These are phyloP conservation scores for Magallana nippona DNA, from an alignment of 2,888 invertebrate genomes.

Conservation along the genomic window DNA sequence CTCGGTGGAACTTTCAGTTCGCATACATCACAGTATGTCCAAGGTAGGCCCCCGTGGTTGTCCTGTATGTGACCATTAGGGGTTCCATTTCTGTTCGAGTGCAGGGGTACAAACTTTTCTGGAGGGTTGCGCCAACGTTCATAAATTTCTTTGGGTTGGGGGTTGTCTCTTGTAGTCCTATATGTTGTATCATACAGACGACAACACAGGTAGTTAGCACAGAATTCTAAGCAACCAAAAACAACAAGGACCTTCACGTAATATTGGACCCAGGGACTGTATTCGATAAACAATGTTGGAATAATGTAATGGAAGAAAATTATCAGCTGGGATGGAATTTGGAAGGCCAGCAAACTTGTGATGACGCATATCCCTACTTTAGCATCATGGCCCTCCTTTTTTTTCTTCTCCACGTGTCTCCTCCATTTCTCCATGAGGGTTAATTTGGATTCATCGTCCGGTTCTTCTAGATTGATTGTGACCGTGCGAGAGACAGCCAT, in stretches of 20 bases:
- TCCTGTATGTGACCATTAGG: slow-evolving; percentile 47
- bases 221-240: slow-evolving; percentile 45
- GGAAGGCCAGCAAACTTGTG: slow-evolving; percentile 50
- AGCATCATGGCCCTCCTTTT: background rate
- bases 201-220: slow-evolving; percentile 58
- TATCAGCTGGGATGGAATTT: slow-evolving; percentile 54
- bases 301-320: slow-evolving; percentile 52
- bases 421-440: slow-evolving; percentile 43
- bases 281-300: slow-evolving; percentile 52
- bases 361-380: slow-evolving; percentile 32
- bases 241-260: slow-evolving; percentile 58
- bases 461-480: slow-evolving; percentile 7
- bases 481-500: slow-evolving; percentile 13
- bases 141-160: slow-evolving; percentile 32
- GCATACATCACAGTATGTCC: slow-evolving; percentile 64
- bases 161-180: slow-evolving; percentile 41
- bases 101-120: slow-evolving; percentile 42
- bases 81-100: background rate
- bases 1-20: slow-evolving; percentile 61
- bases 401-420: slow-evolving; percentile 28
- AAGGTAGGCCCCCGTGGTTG: slow-evolving; percentile 33
- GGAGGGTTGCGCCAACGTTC: slow-evolving; percentile 47
- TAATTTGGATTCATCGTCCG: background rate
- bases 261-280: slow-evolving; percentile 56
- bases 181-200: slow-evolving; percentile 51